Evolutionary conservation across 1,140 invertebrate species (phyloP), one percentile per base, ranked within the genome.

Genomic region (Musca vetustissima): DNA sequence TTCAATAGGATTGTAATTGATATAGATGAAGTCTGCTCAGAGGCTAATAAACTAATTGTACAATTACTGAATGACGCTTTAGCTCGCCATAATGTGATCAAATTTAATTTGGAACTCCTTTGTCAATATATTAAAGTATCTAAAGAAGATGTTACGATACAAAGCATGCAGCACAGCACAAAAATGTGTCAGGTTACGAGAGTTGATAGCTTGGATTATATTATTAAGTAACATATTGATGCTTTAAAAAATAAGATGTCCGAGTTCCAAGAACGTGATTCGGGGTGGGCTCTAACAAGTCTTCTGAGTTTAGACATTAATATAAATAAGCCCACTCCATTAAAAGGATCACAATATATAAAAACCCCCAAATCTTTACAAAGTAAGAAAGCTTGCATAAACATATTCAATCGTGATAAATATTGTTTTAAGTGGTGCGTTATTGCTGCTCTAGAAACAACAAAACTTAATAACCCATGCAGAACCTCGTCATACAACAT

Each of bases 241-340:
- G 9, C 17, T 19, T 17, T 52, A 52, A 52, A 19, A 19, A 68
- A 47, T 17, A 72, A 75, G 48, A 36, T 74, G 4, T 71, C 75
- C 64, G 74, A 78, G 52, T 76, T 80, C 68, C 53, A 74, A 50
- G 75, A 76, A 59, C 49, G 66, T 28, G 76, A 78, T 55, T 70
- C 64, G 59, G 78, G 78, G 6, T 83, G 74, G 78, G 59, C 74
- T 4, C 67, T 81, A 48, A 21, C 7, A 21, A n/a, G 22, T 68
- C 77, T 79, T 17, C 17, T 19, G 49, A 52, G 21, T n/a, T 21
- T 52, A 9, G 49, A 19, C 9, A 19, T 52, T 17, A 52, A 52
- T 21, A 52, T 52, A 9, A 52, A 52, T 4, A 52, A 19, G n/a
- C 8, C 49, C 9, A 6, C 49, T 17, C 21, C 21, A 9, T 9